Base-by-base conservation (phyloP, 2,888 invertebrate species). In the Tupiocoris notatus region DNA sequence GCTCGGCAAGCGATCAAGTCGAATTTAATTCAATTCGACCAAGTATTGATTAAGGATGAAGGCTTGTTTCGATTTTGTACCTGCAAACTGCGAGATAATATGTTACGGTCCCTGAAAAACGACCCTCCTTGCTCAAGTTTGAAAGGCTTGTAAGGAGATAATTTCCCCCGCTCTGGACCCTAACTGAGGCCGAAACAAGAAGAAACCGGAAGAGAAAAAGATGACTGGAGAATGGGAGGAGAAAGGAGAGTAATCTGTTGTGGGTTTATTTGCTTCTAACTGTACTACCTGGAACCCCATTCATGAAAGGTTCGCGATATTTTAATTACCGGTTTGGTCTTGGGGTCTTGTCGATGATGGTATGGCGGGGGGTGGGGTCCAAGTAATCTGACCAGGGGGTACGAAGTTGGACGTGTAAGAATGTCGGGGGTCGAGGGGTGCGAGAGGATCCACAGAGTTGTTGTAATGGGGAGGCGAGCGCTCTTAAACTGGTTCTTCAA, bases 401-500 rank as follows among this genome's bases (percentile, higher is more conserved):
- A 39, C 39, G 39, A 39, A 39, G 12, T 3, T 39, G 39, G 39
- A 39, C 39, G 39, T 39, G 39, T 3, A 39, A 39, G 39, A 39
- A 39, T 39, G 39, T 3, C 39, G 12, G 39, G 3, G 39, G 39
- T 39, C 6, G 39, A 39, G 39, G 39, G 39, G 39, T 39, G 39
- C 6, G 39, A 39, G 39, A 3, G 3, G 39, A 7, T 3, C 39
- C 39, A n/a, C n/a, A n/a, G n/a, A n/a, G n/a, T n/a, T n/a, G n/a
- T 39, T 3, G 25, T 1, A 7, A 25, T 1, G 64, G 25, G 39
- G 17, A 18, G 59, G 24, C 58, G 70, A 22, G 57, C 23, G 65
- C 65, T 65, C 70, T 58, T 70, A 70, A 70, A 70, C 70, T 59
- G 70, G 70, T 70, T 70, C 59, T 70, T 58, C 70, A 59, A 58